Conservation (phyloP, 2,888 invertebrate species). For the Phaonia tiefii region DNA sequence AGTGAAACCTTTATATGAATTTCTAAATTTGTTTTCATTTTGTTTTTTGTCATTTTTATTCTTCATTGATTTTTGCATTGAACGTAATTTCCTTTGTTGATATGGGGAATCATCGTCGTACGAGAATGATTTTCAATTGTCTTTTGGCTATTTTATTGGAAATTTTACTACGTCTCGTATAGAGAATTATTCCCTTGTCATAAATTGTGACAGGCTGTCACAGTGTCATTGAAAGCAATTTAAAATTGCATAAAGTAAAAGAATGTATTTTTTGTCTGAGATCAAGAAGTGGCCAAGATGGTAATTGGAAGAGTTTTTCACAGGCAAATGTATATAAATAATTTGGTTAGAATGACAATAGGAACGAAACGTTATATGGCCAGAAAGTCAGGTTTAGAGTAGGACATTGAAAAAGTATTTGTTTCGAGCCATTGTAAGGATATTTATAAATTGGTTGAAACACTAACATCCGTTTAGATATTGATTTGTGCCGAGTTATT, state of each 20-base stretch:
- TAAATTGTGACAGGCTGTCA: slow-evolving; percentile 59
- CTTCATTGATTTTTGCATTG: slow-evolving; percentile 5
- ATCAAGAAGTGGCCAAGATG: not conserved
- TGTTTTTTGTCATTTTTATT: not conserved
- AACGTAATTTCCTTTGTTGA: not conserved
- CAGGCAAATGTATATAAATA: not conserved
- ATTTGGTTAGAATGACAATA: too few species aligned
- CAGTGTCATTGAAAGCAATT: slow-evolving; percentile 54
- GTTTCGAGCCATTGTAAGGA: too few species aligned
- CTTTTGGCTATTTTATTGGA: slow-evolving; percentile 21
- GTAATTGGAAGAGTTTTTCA: not conserved
- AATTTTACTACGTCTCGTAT: slow-evolving; percentile 19
- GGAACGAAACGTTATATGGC: too few species aligned
- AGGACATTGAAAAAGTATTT: too few species aligned
- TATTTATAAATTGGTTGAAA: too few species aligned
- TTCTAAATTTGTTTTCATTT: not conserved
- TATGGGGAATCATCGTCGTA: slow-evolving; percentile 1
- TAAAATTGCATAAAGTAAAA: slow-evolving; percentile 42
- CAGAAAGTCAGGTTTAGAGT: too few species aligned
- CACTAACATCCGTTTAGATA: too few species aligned
- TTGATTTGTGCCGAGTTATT: too few species aligned
- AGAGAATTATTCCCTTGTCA: slow-evolving; percentile 51
- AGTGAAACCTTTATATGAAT: not conserved
- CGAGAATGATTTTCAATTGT: slow-evolving; percentile 28
- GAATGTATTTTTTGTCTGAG: not conserved